Base-by-base conservation (phyloP, 2,113 vertebrate genomes). In the Sinocyclocheilus anshuiensis region DNA sequence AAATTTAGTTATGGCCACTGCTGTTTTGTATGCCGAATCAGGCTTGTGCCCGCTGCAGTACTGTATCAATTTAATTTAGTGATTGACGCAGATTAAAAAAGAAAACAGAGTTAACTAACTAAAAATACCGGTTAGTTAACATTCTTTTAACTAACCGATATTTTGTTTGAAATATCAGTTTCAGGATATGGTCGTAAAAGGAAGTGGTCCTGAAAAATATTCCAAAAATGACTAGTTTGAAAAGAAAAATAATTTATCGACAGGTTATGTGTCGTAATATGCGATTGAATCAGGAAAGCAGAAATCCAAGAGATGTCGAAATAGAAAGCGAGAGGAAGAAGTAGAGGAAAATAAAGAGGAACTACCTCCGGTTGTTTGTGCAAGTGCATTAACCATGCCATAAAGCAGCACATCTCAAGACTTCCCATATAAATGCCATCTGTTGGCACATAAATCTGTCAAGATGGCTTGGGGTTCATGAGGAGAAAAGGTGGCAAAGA, bases 381-480 rank as follows among this genome's bases (percentile, higher is more conserved):
- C 93, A 96, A 97, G 96, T 97, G 96, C 97, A 96, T 98, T 98
- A 98, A 97, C 97, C 97, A 95, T 96, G 96, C 96, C 95, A 95
- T 95, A 97, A 97, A 96, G 96, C 95, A 95, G 96, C 96, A 97
- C 95, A 97, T 98, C 96, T 98, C 96, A 96, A 96, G 95, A 95
- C 96, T 96, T 96, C 95, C 95, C 96, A 96, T 94, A 93, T 96
- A 97, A 97, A 95, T 96, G 96, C 96, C 97, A 97, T 97, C 97
- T 97, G 97, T 95, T 95, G 95, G 95, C 95, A 92, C 95, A 96
- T 97, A 97, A 97, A 97, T 98, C 96, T 97, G 95, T 96, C 95
- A 94, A 94, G 93, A 93, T 91, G 90, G 91, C 91, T 93, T 90
- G 94, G 55, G 93, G 94, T 95, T 93, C 95, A 94, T 92, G 93